Conservation (phyloP, 2,888 invertebrate species). For the Philereme transversata region DNA sequence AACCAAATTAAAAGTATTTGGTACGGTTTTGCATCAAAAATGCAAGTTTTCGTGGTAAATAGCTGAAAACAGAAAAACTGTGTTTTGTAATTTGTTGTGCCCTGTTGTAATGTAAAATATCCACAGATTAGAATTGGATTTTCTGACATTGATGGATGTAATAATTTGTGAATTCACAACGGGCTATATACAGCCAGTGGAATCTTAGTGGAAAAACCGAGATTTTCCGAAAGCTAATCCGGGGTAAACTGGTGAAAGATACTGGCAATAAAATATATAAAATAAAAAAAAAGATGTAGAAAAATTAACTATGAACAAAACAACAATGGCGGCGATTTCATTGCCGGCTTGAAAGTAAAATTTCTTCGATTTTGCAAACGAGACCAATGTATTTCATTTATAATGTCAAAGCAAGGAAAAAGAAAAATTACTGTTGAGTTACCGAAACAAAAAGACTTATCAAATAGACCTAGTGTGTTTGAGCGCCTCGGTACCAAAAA, state of each 20-base stretch:
- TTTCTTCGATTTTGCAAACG: slow-evolving; percentile 55
- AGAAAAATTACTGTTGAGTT: slow-evolving; percentile 91
- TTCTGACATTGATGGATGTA: no score
- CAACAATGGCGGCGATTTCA: slow-evolving; percentile 52
- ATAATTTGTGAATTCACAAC: no score
- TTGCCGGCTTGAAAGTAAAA: slow-evolving; percentile 53
- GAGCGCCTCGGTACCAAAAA: slow-evolving; percentile 92
- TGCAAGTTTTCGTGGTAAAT: no score
- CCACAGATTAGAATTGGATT: no score
- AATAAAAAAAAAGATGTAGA: background rate
- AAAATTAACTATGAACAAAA: slow-evolving; percentile 28
- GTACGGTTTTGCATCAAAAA: no score
- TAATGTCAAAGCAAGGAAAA: slow-evolving; percentile 87
- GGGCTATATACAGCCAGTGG: no score
- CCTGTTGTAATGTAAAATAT: no score
- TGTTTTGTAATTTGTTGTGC: no score
- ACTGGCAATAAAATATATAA: background rate
- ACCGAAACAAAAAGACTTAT: slow-evolving; percentile 87
- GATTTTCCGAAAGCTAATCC: background rate
- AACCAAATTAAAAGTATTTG: background rate
- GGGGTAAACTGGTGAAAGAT: background rate
- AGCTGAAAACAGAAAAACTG: no score
- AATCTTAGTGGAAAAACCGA: no score
- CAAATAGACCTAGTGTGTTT: slow-evolving; percentile 91
- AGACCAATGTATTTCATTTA: slow-evolving; percentile 77